Base-by-base conservation (phyloP, 1,140 invertebrate species). In the Melipona quadrifasciata region DNA sequence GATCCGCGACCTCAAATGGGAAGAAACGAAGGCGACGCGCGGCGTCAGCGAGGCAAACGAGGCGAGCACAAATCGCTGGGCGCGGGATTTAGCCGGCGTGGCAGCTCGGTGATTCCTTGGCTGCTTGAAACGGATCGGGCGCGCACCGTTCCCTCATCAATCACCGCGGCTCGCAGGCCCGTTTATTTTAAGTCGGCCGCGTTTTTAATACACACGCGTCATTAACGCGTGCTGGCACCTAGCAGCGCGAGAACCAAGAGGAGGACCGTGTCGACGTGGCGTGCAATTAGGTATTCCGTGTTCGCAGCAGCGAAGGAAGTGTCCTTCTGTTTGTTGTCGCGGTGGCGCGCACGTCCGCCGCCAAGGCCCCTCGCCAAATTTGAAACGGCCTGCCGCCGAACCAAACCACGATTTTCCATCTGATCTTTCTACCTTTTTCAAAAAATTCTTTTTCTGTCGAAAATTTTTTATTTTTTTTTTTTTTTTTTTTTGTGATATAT, bases 161-260 rank as follows among this genome's bases (percentile, higher is more conserved):
- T 93, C 92, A 93, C 91, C 88, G 88, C 86, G 55, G 64, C 53
- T 53, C 78, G 79, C 70, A 75, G 72, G 75, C 82, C 87, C 91
- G 92, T 93, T 93, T 93, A 93, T 93, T 93, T 93, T 93, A 92
- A 93, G 92, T 91, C 91, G 84, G 71, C 80, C 80, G 80, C 87
- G 90, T 93, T 93, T 93, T 93, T 93, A 92, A 93, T 93, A 92
- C 92, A 91, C 92, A 93, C 91, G 92, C 91, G 90, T 93, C 92
- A 92, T 93, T 93, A 93, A 92, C 92, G 93, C 88, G 87, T 82
- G 89, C 90, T 86, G 88, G 85, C 86, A 89, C 72, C 86, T 90
- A 86, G 85, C 81, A 72, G 55, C 75, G 34, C 70, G 84, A 68
- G 58, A 82, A 85, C 71, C 78, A 79, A 47, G 68, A 83, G 78